phyloP scores from a whole-genome alignment of 2,888 invertebrate species.

The Lasioglossum malachurum region DNA sequence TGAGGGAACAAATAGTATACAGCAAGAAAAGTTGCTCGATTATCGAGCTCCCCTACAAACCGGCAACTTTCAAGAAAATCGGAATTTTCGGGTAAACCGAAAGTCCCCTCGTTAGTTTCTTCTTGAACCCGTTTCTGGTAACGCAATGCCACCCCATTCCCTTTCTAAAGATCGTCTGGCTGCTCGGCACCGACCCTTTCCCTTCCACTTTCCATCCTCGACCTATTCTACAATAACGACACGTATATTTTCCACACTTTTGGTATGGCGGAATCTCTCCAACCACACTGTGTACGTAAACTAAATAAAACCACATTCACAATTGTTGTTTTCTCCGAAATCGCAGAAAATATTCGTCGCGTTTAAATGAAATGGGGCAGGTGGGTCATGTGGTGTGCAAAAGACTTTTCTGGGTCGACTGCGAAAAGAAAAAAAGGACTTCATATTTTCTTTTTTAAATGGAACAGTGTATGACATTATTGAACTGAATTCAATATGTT shows the following conservation, averaged over 20 bases:
- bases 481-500: no score
- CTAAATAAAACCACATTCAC: not conserved
- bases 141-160: not conserved
- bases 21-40: not conserved
- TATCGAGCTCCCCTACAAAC: not conserved
- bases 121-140: not conserved
- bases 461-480: not conserved
- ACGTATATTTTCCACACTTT: not conserved
- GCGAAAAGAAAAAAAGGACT: not conserved
- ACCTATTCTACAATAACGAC: not conserved
- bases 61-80: not conserved
- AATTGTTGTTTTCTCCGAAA: not conserved
- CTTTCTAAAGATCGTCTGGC: not conserved
- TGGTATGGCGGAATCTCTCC: not conserved
- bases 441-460: not conserved
- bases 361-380: not conserved
- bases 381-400: not conserved
- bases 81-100: constrained; percentile 1
- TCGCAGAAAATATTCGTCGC: not conserved
- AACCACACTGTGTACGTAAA: not conserved
- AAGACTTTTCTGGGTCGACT: not conserved
- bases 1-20: not conserved
- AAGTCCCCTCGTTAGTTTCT: not conserved
- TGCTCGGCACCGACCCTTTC: not conserved
- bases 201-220: not conserved